Evolutionary conservation across 1,140 invertebrate genomes (phyloP).

Genomic region (Radopholus similis): DNA sequence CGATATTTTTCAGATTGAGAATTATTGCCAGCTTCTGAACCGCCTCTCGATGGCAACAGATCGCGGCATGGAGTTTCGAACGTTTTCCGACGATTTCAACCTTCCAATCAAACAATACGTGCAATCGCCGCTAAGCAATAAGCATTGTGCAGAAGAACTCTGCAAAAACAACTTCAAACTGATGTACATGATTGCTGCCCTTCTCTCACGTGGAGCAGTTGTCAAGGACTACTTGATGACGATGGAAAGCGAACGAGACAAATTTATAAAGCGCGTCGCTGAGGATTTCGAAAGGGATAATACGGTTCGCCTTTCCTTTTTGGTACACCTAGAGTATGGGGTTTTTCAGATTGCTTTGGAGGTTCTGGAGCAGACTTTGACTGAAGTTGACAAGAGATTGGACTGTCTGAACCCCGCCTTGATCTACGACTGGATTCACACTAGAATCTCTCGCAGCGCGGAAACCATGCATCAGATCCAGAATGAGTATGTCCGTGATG

Average conservation of each 20-base stretch:
- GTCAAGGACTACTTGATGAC: conserved; percentile 40
- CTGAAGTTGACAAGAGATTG: conserved; percentile 24
- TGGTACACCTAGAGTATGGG: background rate
- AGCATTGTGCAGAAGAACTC: conserved; percentile 13
- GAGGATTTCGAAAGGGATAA: conserved; percentile 18
- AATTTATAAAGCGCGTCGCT: conserved; percentile 13
- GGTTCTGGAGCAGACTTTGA: conserved; percentile 29
- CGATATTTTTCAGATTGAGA: conserved; percentile 13
- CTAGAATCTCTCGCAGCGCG: conserved; percentile 1
- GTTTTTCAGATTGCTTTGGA: conserved; percentile 29
- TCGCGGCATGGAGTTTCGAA: conserved; percentile 24
- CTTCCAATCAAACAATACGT: conserved; percentile 2
- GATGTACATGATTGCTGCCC: conserved; percentile 40
- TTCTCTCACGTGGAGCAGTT: conserved; percentile 36
- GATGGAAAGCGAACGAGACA: conserved; percentile 13
- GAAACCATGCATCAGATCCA: conserved; percentile 24
- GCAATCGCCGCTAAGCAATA: conserved; percentile 22
- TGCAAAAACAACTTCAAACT: conserved; percentile 32
- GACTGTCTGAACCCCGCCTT: conserved; percentile 17
- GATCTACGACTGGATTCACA: conserved; percentile 29
- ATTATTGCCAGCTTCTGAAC: conserved; percentile 19
- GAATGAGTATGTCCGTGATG: conserved; percentile 22
- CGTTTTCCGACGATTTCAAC: background rate
- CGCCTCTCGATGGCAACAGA: conserved; percentile 22
- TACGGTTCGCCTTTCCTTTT: conserved; percentile 6